Evolutionary conservation across 2,888 invertebrate genomes (phyloP).

Genomic region (Arctia plantaginis): DNA sequence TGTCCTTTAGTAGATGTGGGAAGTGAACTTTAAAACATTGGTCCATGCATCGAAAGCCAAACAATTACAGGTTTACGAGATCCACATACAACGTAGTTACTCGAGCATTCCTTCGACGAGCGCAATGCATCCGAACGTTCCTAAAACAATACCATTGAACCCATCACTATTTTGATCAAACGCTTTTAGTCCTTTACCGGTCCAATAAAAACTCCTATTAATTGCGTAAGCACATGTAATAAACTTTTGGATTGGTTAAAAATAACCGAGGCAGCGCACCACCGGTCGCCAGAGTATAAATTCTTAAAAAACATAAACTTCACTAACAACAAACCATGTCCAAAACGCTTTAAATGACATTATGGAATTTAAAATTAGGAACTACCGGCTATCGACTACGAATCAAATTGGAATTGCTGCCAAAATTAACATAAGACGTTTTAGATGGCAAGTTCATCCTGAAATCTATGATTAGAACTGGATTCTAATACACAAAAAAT

Average conservation of each 20-base stretch:
- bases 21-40: conserved; percentile 21
- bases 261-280: conserved; percentile 77
- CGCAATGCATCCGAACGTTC: conserved; percentile 45
- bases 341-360: conserved; percentile 57
- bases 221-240: conserved; percentile 84
- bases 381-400: conserved; percentile 65
- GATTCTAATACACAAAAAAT: conserved; percentile 81
- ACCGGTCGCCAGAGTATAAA: conserved; percentile 76
- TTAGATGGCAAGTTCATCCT: conserved; percentile 59
- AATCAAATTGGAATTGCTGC: conserved; percentile 74
- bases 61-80: conserved; percentile 44
- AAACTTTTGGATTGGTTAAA: conserved; percentile 85
- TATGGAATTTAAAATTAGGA: conserved; percentile 57
- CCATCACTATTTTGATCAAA: conserved; percentile 70
- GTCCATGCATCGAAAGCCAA: conserved; percentile 28
- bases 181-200: conserved; percentile 82
- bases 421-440: conserved; percentile 70
- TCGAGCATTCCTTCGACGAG: conserved; percentile 39
- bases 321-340: conserved; percentile 41
- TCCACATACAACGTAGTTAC: conserved; percentile 36
- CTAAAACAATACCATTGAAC: conserved; percentile 61
- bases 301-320: conserved; percentile 86
- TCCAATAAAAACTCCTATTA: conserved; percentile 85
- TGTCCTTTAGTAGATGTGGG: conserved; percentile 19
- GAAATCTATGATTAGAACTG: conserved; percentile 79